Base-by-base conservation (phyloP, 2,113 vertebrate species). In the Scomber scombrus region DNA sequence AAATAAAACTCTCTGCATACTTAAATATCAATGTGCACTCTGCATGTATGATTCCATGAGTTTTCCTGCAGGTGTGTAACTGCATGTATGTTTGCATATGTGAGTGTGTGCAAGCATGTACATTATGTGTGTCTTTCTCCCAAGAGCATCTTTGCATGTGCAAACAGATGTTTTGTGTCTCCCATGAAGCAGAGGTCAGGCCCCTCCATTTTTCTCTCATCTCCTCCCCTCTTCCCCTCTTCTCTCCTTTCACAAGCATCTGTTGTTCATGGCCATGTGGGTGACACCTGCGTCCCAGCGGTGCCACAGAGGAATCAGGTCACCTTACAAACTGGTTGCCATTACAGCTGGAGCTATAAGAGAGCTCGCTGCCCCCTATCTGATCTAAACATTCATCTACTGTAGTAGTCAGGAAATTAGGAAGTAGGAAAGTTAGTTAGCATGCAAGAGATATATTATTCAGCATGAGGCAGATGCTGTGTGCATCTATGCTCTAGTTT, bases 121-220 rank as follows among this genome's bases (percentile, higher is more conserved):
- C 34, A 40, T 7, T 31, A 46, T 63, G 45, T 63, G 66, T 80
- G 15, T 29, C 55, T 73, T 72, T 76, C 64, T 91, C 89, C 87
- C 85, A 57, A 26, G 89, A 85, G 88, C 80, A 58, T 87, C 70
- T 85, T 86, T 75, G 87, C 84, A 80, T 68, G 69, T 56, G 26
- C 75, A 87, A 80, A 90, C 92, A 94, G 93, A 93, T 93, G 93
- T 92, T 89, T 84, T 62, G 57, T 71, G 80, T 82, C 85, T 84
- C 58, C 66, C 6, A 26, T 40, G 74, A 51, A 58, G 76, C 71
- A 74, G 80, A 83, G 90, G 89, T 88, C 84, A 84, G 66, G 55
- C 56, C 80, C 71, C 83, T 62, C 66, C 54, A 51, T 68, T 75
- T 68, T 83, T 18, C 65, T 56, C 75, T 72, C 46, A 2, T 85